Conservation (phyloP, 2,113 vertebrate genomes). For the Acrocephalus arundinaceus region DNA sequence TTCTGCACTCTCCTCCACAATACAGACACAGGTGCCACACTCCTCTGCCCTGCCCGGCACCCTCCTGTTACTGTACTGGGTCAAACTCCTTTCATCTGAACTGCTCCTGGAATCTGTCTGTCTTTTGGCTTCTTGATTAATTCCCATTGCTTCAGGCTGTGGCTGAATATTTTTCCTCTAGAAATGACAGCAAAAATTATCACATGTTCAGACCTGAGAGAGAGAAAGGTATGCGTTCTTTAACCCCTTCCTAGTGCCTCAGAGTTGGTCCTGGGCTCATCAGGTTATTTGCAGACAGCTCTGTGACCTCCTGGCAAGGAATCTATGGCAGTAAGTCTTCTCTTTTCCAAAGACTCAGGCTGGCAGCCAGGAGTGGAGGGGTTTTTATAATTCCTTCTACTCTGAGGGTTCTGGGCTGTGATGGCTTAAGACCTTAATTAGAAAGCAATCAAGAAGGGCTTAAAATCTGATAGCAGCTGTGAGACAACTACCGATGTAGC, state of each 20-base stretch:
- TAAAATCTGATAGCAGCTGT: slow-evolving; percentile 5
- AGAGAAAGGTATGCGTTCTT: background rate
- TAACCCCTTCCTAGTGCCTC: background rate
- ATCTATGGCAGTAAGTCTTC: background rate
- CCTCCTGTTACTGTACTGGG: background rate
- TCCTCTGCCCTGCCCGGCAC: accelerated
- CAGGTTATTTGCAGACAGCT: background rate
- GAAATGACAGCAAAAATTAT: background rate
- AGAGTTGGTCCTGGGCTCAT: background rate
- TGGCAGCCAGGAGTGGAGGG: background rate
- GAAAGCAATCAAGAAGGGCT: slow-evolving; percentile 1
- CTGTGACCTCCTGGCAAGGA: background rate
- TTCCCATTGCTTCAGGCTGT: background rate
- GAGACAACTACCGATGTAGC: background rate
- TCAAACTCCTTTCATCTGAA: background rate
- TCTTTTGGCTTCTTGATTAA: background rate
- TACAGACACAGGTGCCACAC: background rate
- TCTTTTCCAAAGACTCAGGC: background rate
- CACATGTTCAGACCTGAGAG: background rate
- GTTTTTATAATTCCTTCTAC: background rate
- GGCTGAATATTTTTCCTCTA: slow-evolving; percentile 4
- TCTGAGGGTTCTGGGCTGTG: background rate
- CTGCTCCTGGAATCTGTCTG: background rate
- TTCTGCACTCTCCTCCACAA: background rate
- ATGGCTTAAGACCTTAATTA: slow-evolving; percentile 34